Base-by-base conservation (phyloP, 2,888 invertebrate species). In the Pharmacophagus antenor region DNA sequence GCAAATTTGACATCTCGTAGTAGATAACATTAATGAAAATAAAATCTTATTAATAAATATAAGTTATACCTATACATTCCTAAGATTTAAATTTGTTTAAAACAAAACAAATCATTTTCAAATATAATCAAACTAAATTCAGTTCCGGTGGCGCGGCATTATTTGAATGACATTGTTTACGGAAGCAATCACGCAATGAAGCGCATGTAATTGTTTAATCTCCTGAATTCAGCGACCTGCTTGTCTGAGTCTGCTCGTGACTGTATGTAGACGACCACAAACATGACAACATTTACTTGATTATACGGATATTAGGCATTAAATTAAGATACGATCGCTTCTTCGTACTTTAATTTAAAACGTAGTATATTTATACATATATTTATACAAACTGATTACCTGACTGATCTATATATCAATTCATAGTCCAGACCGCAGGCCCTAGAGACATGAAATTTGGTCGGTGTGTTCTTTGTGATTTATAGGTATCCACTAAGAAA, bases 171-270 rank as follows among this genome's bases (percentile, higher is more conserved):
- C 53, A 41, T 58, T 52, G 52, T 47, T 58, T 58, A 41, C 58
- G 25, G 48, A 53, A 53, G 58, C 58, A 53, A 58, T 58, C 47
- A 53, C 47, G 41, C 53, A 23, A 47, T 53, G 47, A 25, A 37
- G 58, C 48, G 31, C 41, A 41, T 31, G 47, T 53, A 44, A 59
- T 59, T 50, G 49, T 49, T 59, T 59, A 54, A 59, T 59, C 54
- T 59, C 58, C 42, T 49, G 58, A 53, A 59, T 54, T 48, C 49
- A 49, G 31, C 21, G 31, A 44, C 31, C 44, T 55, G 59, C 44
- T 27, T 59, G 59, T n/a, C n/a, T n/a, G n/a, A n/a, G n/a, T n/a
- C n/a, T 44, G 31, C 21, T 22, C 49, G n/a, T 25, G 42, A 20
- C 50, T 42, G 18, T 23, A 25, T n/a, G 18, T 18, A 52, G 37